Percentiles rank a stretch among this genome's conserved stretches.
phyloP scores from a whole-genome alignment of 2,888 invertebrate species.

The Byasa hedistus region DNA sequence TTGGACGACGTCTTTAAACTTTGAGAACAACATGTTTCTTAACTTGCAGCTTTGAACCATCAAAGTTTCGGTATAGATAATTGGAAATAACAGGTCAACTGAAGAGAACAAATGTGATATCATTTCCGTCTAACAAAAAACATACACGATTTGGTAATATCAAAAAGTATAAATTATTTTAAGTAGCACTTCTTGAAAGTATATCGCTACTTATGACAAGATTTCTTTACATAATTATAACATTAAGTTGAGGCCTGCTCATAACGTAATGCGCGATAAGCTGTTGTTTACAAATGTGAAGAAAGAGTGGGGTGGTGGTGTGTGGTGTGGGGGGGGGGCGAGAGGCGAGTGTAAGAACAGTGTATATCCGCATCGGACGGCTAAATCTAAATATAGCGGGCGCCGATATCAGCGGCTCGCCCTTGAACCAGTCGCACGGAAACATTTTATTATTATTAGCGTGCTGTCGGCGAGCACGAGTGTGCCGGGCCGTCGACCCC shows the following conservation, averaged over 20 bases:
- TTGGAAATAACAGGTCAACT: no score
- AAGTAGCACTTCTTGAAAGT: background rate
- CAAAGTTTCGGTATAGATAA: no score
- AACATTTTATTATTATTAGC: slow-evolving; percentile 81
- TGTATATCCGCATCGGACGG: slow-evolving; percentile 67
- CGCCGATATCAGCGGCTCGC: slow-evolving; percentile 80
- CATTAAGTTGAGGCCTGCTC: background rate
- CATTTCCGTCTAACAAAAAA: no score
- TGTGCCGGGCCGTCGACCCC: slow-evolving; percentile 78
- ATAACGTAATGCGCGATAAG: slow-evolving; percentile 16
- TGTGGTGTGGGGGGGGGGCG: no score
- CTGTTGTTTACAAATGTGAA: slow-evolving; percentile 29
- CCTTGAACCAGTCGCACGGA: slow-evolving; percentile 81
- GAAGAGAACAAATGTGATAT: no score
- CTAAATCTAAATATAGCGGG: slow-evolving; percentile 80
- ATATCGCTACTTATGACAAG: background rate
- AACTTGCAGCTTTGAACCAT: background rate
- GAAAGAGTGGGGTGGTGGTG: slow-evolving; percentile 30
- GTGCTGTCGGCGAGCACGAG: slow-evolving; percentile 79
- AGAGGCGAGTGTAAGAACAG: slow-evolving; percentile 49
- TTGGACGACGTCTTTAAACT: background rate
- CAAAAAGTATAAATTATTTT: no score
- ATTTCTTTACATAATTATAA: slow-evolving; percentile 5
- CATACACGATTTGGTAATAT: no score
- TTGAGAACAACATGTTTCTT: no score